Conservation (phyloP, 1,140 invertebrate species). For the Prorops nasuta region DNA sequence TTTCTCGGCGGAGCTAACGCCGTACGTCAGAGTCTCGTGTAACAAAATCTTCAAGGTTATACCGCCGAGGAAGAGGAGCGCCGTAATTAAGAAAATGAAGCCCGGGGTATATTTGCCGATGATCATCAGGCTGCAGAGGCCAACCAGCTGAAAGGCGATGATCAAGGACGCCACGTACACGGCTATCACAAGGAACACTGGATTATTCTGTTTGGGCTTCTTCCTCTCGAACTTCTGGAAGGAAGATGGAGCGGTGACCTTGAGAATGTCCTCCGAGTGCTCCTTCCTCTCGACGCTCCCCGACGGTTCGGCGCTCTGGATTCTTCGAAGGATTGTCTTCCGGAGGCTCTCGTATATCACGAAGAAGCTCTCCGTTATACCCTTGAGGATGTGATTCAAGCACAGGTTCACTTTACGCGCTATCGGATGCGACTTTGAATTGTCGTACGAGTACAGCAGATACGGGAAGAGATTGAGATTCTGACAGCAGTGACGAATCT, state of each 20-base stretch:
- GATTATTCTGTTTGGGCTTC: slow-evolving; percentile 30
- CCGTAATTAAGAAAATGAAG: slow-evolving; percentile 44
- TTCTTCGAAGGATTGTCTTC: background rate
- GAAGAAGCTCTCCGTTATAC: slow-evolving; percentile 34
- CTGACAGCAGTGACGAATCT: slow-evolving; percentile 52
- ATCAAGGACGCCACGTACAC: slow-evolving; percentile 45
- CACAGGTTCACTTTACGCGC: slow-evolving; percentile 39
- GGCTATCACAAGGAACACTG: slow-evolving; percentile 27
- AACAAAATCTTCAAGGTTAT: slow-evolving; percentile 44
- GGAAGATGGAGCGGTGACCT: slow-evolving; percentile 5
- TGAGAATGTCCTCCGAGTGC: too few relatives aligned
- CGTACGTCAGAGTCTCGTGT: slow-evolving; percentile 22
- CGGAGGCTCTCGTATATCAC: slow-evolving; percentile 29
- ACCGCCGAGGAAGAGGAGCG: slow-evolving; percentile 39
- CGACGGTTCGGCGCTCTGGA: background rate
- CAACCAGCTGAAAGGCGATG: slow-evolving; percentile 35
- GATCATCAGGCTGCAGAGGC: slow-evolving; percentile 34
- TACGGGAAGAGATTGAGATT: slow-evolving; percentile 52
- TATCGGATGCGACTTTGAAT: slow-evolving; percentile 46
- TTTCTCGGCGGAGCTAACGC: slow-evolving; percentile 16
- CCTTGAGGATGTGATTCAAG: slow-evolving; percentile 32
- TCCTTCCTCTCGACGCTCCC: background rate
- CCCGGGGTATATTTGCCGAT: slow-evolving; percentile 47
- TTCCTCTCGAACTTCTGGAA: slow-evolving; percentile 10
- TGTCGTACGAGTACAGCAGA: slow-evolving; percentile 47